These are phyloP conservation scores for Euschistus heros DNA, from an alignment of 1,140 invertebrate genomes.

Conservation along the genomic window DNA sequence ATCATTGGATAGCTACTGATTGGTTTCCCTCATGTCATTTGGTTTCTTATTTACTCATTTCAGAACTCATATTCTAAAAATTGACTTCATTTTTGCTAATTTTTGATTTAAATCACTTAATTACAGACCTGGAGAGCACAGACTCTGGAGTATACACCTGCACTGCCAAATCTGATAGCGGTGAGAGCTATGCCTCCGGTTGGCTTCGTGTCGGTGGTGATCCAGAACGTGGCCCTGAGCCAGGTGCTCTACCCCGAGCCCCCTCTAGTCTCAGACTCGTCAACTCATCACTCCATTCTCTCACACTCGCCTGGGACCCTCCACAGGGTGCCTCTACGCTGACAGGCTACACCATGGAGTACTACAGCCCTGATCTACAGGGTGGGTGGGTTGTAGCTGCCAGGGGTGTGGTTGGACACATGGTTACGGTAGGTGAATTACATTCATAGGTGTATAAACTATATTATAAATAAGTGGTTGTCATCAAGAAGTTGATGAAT, in stretches of 20 bases:
- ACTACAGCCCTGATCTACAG: constrained; percentile 71
- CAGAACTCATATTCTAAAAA: no score
- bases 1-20: no score
- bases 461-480: background rate
- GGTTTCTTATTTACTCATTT: no score
- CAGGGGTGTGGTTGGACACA: constrained; percentile 51
- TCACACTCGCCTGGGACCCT: constrained; percentile 68
- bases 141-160: constrained; percentile 73
- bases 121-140: constrained; percentile 53
- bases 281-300: constrained; percentile 63
- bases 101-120: background rate
- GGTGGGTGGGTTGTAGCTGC: constrained; percentile 64
- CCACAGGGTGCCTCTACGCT: constrained; percentile 39
- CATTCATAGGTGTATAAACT: background rate
- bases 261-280: constrained; percentile 57
- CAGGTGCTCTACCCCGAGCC: constrained; percentile 62
- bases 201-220: constrained; percentile 51
- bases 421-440: constrained; percentile 35
- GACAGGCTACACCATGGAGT: constrained; percentile 74
- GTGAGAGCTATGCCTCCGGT: constrained; percentile 72
- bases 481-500: no score
- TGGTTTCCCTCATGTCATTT: no score
- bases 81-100: background rate
- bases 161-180: constrained; percentile 64
- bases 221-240: constrained; percentile 59